These are phyloP conservation scores for Oxycera nigricornis DNA, from an alignment of 2,888 invertebrate genomes.

Conservation along the genomic window DNA sequence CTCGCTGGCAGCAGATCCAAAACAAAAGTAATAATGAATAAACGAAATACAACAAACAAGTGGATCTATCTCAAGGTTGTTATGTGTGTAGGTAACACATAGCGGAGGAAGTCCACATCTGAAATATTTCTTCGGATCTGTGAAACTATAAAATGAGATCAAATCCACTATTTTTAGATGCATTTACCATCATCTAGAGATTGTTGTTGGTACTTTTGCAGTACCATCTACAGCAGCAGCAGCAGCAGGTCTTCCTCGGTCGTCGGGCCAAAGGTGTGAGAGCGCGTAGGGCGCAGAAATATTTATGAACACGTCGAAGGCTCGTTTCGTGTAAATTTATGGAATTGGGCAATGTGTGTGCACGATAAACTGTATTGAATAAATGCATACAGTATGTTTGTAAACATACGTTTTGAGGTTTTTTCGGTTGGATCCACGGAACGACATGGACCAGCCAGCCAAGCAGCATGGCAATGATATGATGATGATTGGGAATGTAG, in stretches of 20 bases:
- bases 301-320: slow-evolving; percentile 26
- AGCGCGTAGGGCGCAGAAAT: slow-evolving; percentile 11
- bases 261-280: background rate
- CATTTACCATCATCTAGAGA: background rate
- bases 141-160: background rate
- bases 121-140: background rate
- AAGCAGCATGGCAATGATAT: too few relatives aligned
- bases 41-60: slow-evolving; percentile 14
- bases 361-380: background rate
- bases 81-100: slow-evolving; percentile 8
- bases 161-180: background rate
- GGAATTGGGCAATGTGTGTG: slow-evolving; percentile 22
- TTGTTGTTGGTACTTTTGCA: too few relatives aligned
- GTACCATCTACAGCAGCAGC: too few relatives aligned
- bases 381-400: slow-evolving; percentile 6
- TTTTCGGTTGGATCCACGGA: background rate
- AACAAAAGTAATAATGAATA: background rate
- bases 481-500: background rate
- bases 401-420: slow-evolving; percentile 9
- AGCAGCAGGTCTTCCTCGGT: background rate
- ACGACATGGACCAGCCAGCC: background rate
- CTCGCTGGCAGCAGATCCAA: background rate
- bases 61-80: slow-evolving; percentile 22
- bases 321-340: slow-evolving; percentile 25
- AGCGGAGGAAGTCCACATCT: background rate